A percentile compares a stretch with the other conserved stretches of the same genome.
Evolutionary conservation across 2,113 vertebrate species (phyloP).

Genomic region (Athene noctua): DNA sequence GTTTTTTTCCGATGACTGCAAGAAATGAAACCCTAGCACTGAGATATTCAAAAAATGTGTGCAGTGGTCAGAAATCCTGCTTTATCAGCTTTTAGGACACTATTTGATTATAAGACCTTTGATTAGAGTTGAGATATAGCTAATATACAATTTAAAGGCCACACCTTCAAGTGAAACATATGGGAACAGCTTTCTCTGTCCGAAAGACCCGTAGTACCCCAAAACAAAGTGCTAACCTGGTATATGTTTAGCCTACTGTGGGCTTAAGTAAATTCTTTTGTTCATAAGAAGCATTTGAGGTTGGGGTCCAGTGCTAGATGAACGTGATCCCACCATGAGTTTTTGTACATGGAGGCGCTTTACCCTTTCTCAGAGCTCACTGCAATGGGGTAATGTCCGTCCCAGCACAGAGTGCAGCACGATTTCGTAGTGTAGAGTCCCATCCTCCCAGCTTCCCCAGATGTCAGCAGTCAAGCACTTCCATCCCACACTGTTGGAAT

Average conservation of each 20-base stretch:
- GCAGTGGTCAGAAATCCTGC: neutral
- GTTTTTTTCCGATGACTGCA: conserved; percentile 16
- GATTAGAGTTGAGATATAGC: neutral
- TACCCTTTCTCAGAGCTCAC: neutral
- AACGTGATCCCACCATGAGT: neutral
- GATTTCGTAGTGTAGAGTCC: neutral
- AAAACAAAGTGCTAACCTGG: neutral
- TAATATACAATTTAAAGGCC: neutral
- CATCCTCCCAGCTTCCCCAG: neutral
- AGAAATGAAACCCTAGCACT: neutral
- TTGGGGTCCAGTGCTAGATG: neutral
- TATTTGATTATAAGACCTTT: neutral
- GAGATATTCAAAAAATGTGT: neutral
- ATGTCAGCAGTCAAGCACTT: neutral
- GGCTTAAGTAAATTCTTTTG: neutral
- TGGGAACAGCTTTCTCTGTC: neutral
- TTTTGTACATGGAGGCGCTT: neutral
- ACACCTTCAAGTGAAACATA: neutral
- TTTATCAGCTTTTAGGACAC: neutral
- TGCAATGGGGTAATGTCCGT: neutral
- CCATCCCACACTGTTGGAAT: neutral
- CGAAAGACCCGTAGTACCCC: neutral
- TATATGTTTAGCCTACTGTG: neutral
- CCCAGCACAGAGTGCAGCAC: neutral
- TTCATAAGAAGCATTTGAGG: neutral